These are phyloP conservation scores for Grus americana DNA, from an alignment of 2,113 vertebrate genomes.

Conservation along the genomic window DNA sequence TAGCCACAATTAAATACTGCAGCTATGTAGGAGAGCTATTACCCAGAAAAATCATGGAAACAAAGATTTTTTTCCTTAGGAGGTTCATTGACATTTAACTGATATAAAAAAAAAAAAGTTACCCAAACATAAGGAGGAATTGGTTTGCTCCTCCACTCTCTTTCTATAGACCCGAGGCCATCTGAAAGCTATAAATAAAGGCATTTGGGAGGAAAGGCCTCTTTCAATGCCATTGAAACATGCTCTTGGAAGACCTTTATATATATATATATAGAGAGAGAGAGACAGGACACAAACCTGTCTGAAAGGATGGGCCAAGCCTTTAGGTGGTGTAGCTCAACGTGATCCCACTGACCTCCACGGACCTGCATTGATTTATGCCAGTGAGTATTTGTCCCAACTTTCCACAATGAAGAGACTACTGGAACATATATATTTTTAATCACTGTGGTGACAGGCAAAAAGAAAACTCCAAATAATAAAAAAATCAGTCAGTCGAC, in stretches of 20 bases:
- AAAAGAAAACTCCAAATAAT: neutral
- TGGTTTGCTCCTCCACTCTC: neutral
- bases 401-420: neutral
- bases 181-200: constrained; percentile 48
- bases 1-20: neutral
- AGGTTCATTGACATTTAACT: neutral
- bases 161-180: neutral
- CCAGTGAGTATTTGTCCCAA: neutral
- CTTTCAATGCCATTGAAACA: neutral
- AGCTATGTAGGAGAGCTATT: neutral
- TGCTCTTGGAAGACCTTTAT: neutral
- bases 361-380: neutral
- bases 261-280: neutral
- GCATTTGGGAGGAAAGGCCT: constrained; percentile 6
- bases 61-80: neutral
- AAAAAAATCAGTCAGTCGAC: neutral
- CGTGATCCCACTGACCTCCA: neutral
- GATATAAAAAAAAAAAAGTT: neutral
- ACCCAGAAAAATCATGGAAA: neutral
- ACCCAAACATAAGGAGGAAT: neutral
- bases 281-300: neutral
- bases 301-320: neutral
- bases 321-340: neutral
- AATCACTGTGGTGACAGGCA: neutral
- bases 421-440: neutral